Percentiles rank a stretch among this genome's conserved stretches.
phyloP scores from a whole-genome alignment of 2,113 vertebrate species.

The Semnornis frantzii region DNA sequence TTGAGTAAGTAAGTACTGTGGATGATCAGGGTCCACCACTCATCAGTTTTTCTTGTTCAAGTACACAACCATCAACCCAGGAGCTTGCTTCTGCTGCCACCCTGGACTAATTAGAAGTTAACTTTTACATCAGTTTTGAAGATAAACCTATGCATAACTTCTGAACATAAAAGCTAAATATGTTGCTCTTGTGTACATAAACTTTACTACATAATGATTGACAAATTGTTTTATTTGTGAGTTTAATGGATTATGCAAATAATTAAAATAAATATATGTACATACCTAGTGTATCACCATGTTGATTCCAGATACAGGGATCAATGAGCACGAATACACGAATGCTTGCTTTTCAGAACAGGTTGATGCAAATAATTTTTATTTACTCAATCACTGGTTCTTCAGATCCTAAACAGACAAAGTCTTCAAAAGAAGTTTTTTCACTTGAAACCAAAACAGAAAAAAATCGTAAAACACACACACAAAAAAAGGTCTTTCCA shows the following conservation, averaged over 20 bases:
- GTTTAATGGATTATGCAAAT: neutral
- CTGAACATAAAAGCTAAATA: neutral
- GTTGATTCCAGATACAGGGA: neutral
- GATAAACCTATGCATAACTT: neutral
- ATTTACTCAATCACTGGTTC: neutral
- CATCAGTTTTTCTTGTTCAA: neutral
- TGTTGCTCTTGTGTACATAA: neutral
- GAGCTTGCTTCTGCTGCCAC: neutral
- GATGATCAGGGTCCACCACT: neutral
- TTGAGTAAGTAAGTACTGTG: neutral
- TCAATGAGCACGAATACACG: neutral
- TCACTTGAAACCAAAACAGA: neutral
- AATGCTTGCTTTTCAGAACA: slow-evolving; percentile 2
- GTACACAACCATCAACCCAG: neutral
- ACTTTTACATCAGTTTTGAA: neutral
- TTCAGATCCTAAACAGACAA: neutral
- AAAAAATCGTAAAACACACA: neutral
- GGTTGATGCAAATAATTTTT: neutral
- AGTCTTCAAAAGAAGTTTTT: neutral
- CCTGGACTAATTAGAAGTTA: neutral
- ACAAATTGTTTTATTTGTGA: neutral
- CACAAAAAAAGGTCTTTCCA: neutral
- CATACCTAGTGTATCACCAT: neutral
- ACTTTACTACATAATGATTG: neutral
- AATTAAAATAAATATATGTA: neutral